Percentiles rank a stretch among this genome's conserved stretches.
phyloP scores from a whole-genome alignment of 2,888 invertebrate species.

The Rhagonycha lutea region DNA sequence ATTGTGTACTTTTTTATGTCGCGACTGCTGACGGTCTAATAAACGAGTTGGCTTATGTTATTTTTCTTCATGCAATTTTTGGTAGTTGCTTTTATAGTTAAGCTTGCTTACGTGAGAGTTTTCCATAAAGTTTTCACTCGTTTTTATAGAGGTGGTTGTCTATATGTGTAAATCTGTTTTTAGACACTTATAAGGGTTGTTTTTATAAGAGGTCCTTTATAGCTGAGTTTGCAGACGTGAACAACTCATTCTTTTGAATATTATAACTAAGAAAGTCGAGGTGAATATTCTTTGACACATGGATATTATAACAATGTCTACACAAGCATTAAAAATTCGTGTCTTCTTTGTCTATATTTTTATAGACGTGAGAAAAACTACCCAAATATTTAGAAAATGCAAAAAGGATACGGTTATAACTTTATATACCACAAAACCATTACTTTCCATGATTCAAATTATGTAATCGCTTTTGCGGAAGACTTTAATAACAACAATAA shows the following conservation, averaged over 20 bases:
- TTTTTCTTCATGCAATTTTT: constrained; percentile 1
- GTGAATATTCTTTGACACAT: not conserved
- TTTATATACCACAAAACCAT: not conserved
- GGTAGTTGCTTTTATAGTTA: not conserved
- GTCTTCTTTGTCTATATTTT: not conserved
- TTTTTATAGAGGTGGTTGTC: not conserved
- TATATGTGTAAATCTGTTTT: constrained; percentile 4
- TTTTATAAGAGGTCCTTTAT: constrained; percentile 1
- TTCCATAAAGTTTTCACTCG: constrained; percentile 1
- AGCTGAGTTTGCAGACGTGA: not conserved
- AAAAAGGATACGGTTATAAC: not conserved
- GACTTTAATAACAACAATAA: not conserved
- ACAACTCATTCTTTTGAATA: not conserved
- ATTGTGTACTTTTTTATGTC: not conserved
- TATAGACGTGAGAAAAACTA: not conserved
- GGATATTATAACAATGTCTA: not conserved
- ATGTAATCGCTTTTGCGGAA: not conserved
- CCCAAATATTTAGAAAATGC: not conserved
- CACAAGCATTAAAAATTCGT: not conserved
- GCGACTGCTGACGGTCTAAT: constrained; percentile 1
- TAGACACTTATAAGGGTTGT: constrained; percentile 1
- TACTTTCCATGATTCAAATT: not conserved
- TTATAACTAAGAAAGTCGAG: not conserved
- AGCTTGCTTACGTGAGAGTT: not conserved
- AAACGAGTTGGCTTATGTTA: constrained; percentile 1